A percentile compares a stretch with the other conserved stretches of the same genome.
These are phyloP conservation scores for Odontocerum albicorne DNA, from an alignment of 2,888 invertebrate species.

Conservation along the genomic window DNA sequence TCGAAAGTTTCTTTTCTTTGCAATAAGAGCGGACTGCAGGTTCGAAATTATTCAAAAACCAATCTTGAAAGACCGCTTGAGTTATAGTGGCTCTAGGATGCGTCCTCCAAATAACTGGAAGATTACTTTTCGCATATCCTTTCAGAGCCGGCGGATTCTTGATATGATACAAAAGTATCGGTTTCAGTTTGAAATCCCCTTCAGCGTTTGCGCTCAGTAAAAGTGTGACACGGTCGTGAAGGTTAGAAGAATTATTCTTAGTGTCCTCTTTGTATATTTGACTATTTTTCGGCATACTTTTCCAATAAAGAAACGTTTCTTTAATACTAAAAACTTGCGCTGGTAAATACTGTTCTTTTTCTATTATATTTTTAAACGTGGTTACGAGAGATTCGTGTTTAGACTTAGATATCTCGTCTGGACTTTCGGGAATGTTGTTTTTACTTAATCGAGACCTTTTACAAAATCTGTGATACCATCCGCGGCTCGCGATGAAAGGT, in stretches of 20 bases:
- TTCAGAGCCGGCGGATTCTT: constrained; percentile 42
- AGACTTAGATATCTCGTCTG: neutral
- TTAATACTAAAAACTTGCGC: constrained; percentile 28
- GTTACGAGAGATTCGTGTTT: constrained; percentile 21
- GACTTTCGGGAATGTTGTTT: neutral
- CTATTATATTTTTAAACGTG: constrained; percentile 27
- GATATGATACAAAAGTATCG: constrained; percentile 41
- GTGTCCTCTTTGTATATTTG: constrained; percentile 10
- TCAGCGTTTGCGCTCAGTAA: constrained; percentile 41
- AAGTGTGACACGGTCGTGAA: constrained; percentile 39
- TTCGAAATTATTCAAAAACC: constrained; percentile 37
- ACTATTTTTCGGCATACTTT: constrained; percentile 34
- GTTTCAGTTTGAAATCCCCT: constrained; percentile 43
- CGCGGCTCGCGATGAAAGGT: constrained; percentile 26
- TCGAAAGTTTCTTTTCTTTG: constrained; percentile 30
- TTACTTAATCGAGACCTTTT: constrained; percentile 22
- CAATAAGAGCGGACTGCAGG: constrained; percentile 37
- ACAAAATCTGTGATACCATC: constrained; percentile 35
- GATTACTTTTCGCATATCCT: constrained; percentile 38
- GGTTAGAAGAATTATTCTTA: constrained; percentile 33
- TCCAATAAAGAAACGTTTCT: constrained; percentile 34
- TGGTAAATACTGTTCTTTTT: constrained; percentile 28
- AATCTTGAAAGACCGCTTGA: constrained; percentile 37
- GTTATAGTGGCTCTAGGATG: constrained; percentile 41
- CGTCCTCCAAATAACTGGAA: constrained; percentile 42